phyloP scores from a whole-genome alignment of 2,113 vertebrate genomes.

The Spea multiplicata region DNA sequence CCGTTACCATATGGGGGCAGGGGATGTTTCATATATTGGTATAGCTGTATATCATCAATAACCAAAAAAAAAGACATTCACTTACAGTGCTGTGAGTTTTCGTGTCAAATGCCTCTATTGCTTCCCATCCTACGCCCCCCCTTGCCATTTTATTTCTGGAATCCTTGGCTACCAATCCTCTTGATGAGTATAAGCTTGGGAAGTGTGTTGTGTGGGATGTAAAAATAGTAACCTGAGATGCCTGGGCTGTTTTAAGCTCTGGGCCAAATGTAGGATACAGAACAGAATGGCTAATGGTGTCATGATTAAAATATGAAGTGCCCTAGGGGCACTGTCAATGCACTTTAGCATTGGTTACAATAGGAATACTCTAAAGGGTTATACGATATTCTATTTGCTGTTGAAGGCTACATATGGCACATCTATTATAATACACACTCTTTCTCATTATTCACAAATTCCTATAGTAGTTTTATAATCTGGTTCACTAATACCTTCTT shows the following conservation, averaged over 20 bases:
- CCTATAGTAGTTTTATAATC: too few relatives aligned
- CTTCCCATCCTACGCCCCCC: background rate
- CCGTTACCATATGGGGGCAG: too few relatives aligned
- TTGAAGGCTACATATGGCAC: too few relatives aligned
- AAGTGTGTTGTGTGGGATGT: constrained; percentile 2
- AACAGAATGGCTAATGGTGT: constrained; percentile 26
- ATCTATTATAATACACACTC: too few relatives aligned
- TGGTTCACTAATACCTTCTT: too few relatives aligned
- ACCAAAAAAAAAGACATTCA: too few relatives aligned
- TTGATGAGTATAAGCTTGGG: background rate
- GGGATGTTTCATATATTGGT: too few relatives aligned
- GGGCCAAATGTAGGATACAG: constrained; percentile 13
- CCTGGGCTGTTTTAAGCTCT: constrained; percentile 17
- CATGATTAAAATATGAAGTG: constrained; percentile 21
- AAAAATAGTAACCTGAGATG: constrained; percentile 14
- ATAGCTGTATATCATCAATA: too few relatives aligned
- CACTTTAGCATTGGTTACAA: constrained; percentile 1
- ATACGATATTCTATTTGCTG: background rate
- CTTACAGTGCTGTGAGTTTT: too few relatives aligned
- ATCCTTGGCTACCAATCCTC: constrained; percentile 14
- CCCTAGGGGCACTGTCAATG: constrained; percentile 21
- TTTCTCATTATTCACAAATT: too few relatives aligned
- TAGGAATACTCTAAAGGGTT: background rate
- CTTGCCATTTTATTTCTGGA: constrained; percentile 1
- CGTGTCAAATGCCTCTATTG: background rate